These are phyloP conservation scores for Solenopsis fugax DNA, from an alignment of 1,140 invertebrate genomes.

Conservation along the genomic window DNA sequence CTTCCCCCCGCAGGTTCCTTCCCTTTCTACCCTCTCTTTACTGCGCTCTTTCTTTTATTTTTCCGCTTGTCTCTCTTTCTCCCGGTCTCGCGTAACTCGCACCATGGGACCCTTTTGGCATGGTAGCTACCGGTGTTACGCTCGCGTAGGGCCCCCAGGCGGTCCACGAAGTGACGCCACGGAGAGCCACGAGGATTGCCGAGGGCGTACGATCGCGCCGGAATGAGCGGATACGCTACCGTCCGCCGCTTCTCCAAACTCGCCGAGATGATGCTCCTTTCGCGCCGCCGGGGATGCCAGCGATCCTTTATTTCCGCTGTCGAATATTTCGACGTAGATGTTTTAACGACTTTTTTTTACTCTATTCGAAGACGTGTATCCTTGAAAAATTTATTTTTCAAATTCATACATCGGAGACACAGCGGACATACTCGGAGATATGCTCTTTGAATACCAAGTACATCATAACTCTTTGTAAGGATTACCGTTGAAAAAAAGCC, in stretches of 20 bases:
- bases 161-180: constrained; percentile 73
- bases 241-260: constrained; percentile 67
- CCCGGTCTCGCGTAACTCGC: constrained; percentile 62
- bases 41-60: constrained; percentile 44
- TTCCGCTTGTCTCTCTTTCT: constrained; percentile 59
- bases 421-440: too few relatives aligned
- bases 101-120: constrained; percentile 79
- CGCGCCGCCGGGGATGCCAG: constrained; percentile 29
- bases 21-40: constrained; percentile 26
- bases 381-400: neutral
- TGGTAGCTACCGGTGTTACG: constrained; percentile 86
- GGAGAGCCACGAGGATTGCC: constrained; percentile 77
- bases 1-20: constrained; percentile 5
- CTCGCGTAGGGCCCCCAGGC: constrained; percentile 83
- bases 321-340: neutral
- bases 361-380: neutral
- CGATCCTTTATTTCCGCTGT: constrained; percentile 25
- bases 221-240: constrained; percentile 68
- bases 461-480: too few relatives aligned
- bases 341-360: neutral
- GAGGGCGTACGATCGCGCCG: constrained; percentile 71
- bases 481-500: neutral
- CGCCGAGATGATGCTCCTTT: constrained; percentile 66
- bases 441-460: neutral
- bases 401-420: neutral